Evolutionary conservation across 2,888 invertebrate species (phyloP).

Genomic region (Copidosoma aretas): DNA sequence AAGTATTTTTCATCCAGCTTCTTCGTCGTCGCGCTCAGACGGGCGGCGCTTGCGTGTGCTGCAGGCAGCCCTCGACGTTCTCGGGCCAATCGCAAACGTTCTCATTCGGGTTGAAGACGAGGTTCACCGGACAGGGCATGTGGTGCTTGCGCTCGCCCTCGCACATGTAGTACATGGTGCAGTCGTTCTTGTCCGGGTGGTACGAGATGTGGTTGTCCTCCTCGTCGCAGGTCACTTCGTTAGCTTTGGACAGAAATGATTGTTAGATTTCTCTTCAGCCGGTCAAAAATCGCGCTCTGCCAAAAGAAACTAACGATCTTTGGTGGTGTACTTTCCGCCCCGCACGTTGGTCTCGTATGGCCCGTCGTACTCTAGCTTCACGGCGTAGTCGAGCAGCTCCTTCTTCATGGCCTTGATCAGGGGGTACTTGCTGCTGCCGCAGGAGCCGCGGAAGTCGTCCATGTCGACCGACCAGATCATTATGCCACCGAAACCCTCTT

Average conservation of each 20-base stretch:
- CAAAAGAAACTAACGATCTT: constrained; percentile 77
- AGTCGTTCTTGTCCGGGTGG: constrained; percentile 88
- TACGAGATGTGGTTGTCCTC: constrained; percentile 96
- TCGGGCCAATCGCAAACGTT: constrained; percentile 97
- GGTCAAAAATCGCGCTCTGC: background rate
- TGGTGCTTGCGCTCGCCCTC: constrained; percentile 94
- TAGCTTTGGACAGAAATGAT: constrained; percentile 67
- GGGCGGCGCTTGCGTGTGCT: constrained; percentile 74
- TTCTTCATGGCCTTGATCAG: constrained; percentile 85
- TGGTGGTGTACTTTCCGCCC: constrained; percentile 82
- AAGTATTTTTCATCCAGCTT: background rate
- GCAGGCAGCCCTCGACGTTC: constrained; percentile 86
- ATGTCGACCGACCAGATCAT: constrained; percentile 98
- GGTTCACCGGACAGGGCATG: constrained; percentile 92
- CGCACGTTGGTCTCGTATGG: constrained; percentile 79
- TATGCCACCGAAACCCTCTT: constrained; percentile 92
- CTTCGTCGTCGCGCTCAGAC: constrained; percentile 44
- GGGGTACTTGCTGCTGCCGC: constrained; percentile 90
- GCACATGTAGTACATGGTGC: constrained; percentile 95
- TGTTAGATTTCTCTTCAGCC: background rate
- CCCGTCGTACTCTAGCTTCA: constrained; percentile 82
- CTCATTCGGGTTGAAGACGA: constrained; percentile 91
- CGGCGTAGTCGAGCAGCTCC: constrained; percentile 83
- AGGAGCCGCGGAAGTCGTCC: constrained; percentile 92
- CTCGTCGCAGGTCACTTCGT: constrained; percentile 88